Evolutionary conservation across 2,113 vertebrate genomes (phyloP).

Genomic region (Hyperoodon ampullatus): DNA sequence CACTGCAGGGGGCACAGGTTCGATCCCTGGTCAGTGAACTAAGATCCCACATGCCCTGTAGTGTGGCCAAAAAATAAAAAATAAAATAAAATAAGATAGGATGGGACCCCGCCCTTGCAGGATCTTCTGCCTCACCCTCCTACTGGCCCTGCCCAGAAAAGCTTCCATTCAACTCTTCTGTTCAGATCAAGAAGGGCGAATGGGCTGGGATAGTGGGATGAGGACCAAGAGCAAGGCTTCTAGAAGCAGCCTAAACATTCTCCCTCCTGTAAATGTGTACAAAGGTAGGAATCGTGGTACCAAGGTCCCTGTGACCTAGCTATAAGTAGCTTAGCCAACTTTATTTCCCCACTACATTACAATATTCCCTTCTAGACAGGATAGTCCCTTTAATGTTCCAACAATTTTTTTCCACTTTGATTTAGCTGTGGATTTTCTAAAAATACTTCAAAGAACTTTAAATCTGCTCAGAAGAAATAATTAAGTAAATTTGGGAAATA

Average conservation of each 20-base stretch:
- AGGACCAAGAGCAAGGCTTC: background rate
- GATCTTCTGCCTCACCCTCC: background rate
- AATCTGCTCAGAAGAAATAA: background rate
- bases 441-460: slow-evolving; percentile 41
- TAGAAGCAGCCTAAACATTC: background rate
- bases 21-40: background rate
- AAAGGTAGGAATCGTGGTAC: background rate
- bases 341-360: background rate
- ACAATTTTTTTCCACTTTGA: background rate
- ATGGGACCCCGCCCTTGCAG: background rate
- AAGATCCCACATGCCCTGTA: background rate
- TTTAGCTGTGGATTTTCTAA: slow-evolving; percentile 26
- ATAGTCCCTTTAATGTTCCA: background rate
- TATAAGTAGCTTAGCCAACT: background rate
- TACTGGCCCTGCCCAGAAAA: background rate
- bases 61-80: background rate
- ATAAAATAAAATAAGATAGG: background rate
- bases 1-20: background rate
- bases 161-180: background rate
- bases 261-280: background rate
- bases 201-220: background rate
- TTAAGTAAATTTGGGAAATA: slow-evolving; percentile 13
- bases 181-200: background rate
- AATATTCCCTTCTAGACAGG: background rate
- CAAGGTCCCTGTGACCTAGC: background rate